Percentiles rank a stretch among this genome's conserved stretches.
Conservation (phyloP, 2,888 invertebrate species). For the Phorcus lineatus region DNA sequence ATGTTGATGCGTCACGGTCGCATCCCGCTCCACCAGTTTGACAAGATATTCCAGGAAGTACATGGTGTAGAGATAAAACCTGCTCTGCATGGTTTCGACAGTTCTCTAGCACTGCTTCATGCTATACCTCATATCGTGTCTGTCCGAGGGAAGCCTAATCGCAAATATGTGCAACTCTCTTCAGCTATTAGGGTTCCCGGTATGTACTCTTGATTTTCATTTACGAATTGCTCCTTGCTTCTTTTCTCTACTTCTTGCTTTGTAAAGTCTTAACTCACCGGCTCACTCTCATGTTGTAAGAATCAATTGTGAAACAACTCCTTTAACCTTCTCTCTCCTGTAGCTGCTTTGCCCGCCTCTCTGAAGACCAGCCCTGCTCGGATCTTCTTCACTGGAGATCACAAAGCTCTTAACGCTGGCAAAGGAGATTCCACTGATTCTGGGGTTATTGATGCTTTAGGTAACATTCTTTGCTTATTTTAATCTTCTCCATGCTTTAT, state of each 20-base stretch:
- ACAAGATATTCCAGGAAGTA: constrained; percentile 59
- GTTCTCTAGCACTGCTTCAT: constrained; percentile 78
- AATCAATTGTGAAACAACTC: too few species aligned
- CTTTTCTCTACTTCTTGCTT: too few species aligned
- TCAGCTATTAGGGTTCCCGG: constrained; percentile 47
- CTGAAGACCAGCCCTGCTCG: constrained; percentile 7
- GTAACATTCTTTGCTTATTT: constrained; percentile 28
- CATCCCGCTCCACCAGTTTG: constrained; percentile 72
- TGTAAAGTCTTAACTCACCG: too few species aligned
- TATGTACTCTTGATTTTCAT: constrained; percentile 24
- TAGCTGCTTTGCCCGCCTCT: constrained; percentile 47
- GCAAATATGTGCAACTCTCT: constrained; percentile 52
- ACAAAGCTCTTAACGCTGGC: constrained; percentile 40
- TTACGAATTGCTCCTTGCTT: too few species aligned
- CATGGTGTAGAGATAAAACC: constrained; percentile 78
- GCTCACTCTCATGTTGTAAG: too few species aligned
- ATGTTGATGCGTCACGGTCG: constrained; percentile 78
- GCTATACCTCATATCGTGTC: constrained; percentile 79
- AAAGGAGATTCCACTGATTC: constrained; percentile 57
- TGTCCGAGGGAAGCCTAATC: constrained; percentile 75
- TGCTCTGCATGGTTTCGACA: constrained; percentile 78
- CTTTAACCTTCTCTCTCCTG: too few species aligned
- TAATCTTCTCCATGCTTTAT: background rate
- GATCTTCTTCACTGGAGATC: background rate
- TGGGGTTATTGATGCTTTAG: constrained; percentile 50